Evolutionary conservation across 2,888 invertebrate species (phyloP), one percentile per base, ranked within the genome.

Genomic region (Chloromyia formosa): DNA sequence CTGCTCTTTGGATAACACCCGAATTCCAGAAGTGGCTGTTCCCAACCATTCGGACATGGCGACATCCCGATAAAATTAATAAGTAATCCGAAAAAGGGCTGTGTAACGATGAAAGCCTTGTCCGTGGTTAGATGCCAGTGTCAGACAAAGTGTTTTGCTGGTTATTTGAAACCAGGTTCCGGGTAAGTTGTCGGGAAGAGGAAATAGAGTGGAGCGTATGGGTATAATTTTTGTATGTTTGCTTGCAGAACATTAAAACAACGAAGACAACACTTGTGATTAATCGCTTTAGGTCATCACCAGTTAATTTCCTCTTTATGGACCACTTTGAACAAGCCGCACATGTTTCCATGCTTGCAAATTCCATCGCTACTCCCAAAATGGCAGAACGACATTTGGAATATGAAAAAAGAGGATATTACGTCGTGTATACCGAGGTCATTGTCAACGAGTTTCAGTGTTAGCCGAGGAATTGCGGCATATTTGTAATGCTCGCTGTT

Each of bases 231-330:
- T 53, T 7, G 23, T 20, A 23, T 14, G 49, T 49, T 35, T 71
- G 71, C 56, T 71, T 71, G 20, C 10, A 56, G 18, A 58, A 18
- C 56, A 58, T 71, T 71, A 71, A 56, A 56, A 56, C 40, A 56
- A 18, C 35, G 20, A 10, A 9, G 40, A 58, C 35, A 40, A 40
- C 71, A 71, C 42, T 71, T 35, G 27, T 56, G 71, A 71, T 71
- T 71, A 71, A 71, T 71, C 56, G 58, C 58, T 71, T 71, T 18
- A 27, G 71, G 56, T 56, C 71, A 56, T 58, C 58, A 35, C 20
- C 56, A 71, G 71, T 58, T 71, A 71, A 71, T 71, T 71, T 56
- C 54, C 56, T 58, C 71, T 56, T 71, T 56, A 56, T 56, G 71
- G 58, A 71, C 71, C 71, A 71, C 58, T 71, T 71, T 71, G 42